phyloP scores from a whole-genome alignment of 2,113 vertebrate species.

The Channa argus region DNA sequence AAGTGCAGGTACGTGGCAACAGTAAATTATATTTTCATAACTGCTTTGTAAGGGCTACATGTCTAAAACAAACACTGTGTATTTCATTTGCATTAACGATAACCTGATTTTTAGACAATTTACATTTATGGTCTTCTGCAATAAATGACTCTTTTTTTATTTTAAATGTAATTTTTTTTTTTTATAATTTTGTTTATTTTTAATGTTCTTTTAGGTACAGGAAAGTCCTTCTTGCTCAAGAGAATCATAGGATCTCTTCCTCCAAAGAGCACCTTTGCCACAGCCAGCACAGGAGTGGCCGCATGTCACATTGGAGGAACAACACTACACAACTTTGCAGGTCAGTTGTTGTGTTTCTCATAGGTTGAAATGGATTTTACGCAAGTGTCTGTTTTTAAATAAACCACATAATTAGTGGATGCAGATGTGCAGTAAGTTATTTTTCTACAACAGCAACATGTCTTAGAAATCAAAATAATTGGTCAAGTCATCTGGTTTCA shows the following conservation, averaged over 20 bases:
- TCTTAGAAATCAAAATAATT: not conserved
- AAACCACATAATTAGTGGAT: not conserved
- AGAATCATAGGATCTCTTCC: conserved; percentile 94
- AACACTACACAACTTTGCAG: conserved; percentile 94
- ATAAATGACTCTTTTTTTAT: no score
- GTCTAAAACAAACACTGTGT: not conserved
- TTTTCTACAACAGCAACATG: not conserved
- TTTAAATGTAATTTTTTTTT: not conserved
- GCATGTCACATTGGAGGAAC: conserved; percentile 96
- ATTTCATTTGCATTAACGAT: no score
- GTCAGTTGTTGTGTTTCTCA: conserved; percentile 66
- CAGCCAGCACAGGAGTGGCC: conserved; percentile 96
- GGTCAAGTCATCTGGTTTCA: conserved; percentile 3
- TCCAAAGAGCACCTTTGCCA: conserved; percentile 92
- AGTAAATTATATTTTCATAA: not conserved
- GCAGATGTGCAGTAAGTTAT: not conserved
- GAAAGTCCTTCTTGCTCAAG: conserved; percentile 95
- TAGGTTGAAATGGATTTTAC: not conserved
- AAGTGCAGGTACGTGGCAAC: conserved; percentile 88
- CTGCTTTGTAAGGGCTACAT: no score
- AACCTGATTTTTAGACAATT: no score
- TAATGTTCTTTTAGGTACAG: conserved; percentile 86
- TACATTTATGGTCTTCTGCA: no score
- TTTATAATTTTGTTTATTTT: no score
- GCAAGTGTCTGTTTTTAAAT: not conserved